Evolutionary conservation across 2,888 invertebrate species (phyloP), one percentile per base, ranked within the genome.

Genomic region (Fragum sueziense): DNA sequence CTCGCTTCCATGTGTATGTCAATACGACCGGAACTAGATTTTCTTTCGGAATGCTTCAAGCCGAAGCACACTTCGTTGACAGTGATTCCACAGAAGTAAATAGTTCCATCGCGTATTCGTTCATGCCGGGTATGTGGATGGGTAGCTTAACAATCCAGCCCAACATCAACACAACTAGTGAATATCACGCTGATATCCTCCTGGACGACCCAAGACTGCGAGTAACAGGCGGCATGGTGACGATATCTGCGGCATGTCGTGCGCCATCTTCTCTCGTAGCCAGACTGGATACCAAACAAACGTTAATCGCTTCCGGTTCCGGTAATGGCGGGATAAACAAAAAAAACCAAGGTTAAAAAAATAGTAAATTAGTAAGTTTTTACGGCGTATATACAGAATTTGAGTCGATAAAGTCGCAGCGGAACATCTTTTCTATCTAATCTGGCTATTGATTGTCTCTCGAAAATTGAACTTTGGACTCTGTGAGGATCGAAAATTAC

Each of bases 11-110:
- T 37, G 72, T 74, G 0, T 72, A 78, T 65, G 79, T 79, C 3
- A 77, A 82, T 54, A 72, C 71, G 31, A 77, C 79, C 27, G 76
- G 72, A 33, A 82, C 74, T 29, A 20, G 37, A 20, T 82, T 76
- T 52, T 68, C 68, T 34, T 79, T 82, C 52, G 82, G 82, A 37
- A 59, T 79, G 68, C 61, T 82, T 54, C 77, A 74, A 34, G 65
- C 77, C 37, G 82, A 82, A 67, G 68, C 74, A 9, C 65, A 65
- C 2, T 34, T 74, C n/a, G 20, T 76, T 14, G 27, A 70, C 27
- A 65, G 33, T 22, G 25, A 59, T 11, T 52, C 33, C 3, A 25
- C 22, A 11, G 47, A 61, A n/a, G 69, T 51, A 17, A 57, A 41
- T 31, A 31, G 37, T 57, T 34, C n/a, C 51, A 17, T 47, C 0